Percentiles rank a stretch among this genome's conserved stretches.
Conservation (phyloP, 2,888 invertebrate species). For the Ganaspis brasiliensis region DNA sequence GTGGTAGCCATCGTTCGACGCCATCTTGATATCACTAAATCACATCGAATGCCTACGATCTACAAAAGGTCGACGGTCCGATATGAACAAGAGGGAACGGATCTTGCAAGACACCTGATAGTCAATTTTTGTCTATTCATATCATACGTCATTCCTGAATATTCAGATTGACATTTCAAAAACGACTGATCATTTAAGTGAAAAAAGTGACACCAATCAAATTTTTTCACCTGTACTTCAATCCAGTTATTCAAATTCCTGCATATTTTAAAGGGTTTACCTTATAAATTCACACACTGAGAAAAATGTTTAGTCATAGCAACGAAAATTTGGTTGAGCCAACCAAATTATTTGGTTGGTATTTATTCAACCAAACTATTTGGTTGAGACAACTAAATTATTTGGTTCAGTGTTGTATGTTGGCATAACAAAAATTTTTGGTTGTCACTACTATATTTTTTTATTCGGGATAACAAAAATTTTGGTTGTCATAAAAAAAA, state of each 20-base stretch:
- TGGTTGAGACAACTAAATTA: no score
- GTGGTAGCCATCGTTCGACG: constrained; percentile 65
- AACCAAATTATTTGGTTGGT: no score
- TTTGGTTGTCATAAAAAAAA: no score
- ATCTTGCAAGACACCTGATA: background rate
- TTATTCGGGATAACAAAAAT: no score
- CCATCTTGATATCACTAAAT: constrained; percentile 71
- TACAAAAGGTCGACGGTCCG: constrained; percentile 60
- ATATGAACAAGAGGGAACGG: background rate
- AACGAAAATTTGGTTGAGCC: no score
- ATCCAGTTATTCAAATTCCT: background rate
- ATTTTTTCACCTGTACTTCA: background rate
- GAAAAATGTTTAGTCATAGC: no score
- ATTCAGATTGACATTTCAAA: background rate
- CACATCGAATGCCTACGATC: constrained; percentile 70
- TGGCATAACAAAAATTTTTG: no score
- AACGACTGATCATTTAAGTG: background rate
- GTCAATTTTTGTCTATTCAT: constrained; percentile 3
- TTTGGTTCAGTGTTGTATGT: no score
- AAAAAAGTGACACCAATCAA: constrained; percentile 5
- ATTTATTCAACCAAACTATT: no score
- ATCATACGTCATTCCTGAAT: background rate
- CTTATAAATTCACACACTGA: constrained; percentile 55
- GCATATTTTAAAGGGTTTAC: background rate
- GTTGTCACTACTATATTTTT: no score